Conservation (phyloP, 1,140 invertebrate genomes). For the Pararge aegeria region DNA sequence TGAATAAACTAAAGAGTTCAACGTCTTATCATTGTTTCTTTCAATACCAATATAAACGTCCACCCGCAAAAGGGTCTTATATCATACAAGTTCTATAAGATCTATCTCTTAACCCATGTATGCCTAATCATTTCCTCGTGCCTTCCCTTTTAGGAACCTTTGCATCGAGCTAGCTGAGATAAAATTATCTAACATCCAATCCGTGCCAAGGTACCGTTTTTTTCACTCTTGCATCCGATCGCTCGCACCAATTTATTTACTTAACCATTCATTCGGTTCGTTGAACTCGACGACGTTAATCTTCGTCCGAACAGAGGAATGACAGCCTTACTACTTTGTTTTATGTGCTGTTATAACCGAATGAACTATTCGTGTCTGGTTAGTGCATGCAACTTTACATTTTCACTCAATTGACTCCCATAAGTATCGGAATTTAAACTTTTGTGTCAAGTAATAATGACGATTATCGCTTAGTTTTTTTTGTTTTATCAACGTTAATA, state of each 20-base stretch:
- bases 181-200: conserved; percentile 46
- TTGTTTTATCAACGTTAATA: conserved; percentile 6
- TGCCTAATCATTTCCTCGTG: conserved; percentile 19
- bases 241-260: conserved; percentile 68
- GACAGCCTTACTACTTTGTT: conserved; percentile 7
- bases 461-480: background rate
- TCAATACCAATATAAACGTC: background rate
- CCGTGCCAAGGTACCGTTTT: conserved; percentile 47
- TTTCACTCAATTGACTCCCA: conserved; percentile 14
- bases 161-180: conserved; percentile 28
- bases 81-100: background rate
- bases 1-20: too few species aligned
- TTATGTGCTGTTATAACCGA: conserved; percentile 8
- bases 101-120: conserved; percentile 9
- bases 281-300: conserved; percentile 42
- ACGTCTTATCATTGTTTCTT: background rate
- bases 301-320: conserved; percentile 6
- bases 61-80: background rate
- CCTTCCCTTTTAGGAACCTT: conserved; percentile 29
- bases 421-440: background rate
- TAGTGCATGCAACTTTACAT: conserved; percentile 22
- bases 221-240: conserved; percentile 52
- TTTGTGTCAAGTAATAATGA: conserved; percentile 1
- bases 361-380: conserved; percentile 13
- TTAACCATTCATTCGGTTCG: conserved; percentile 55